A percentile compares a stretch with the other conserved stretches of the same genome.
Conservation (phyloP, 2,113 vertebrate species). For the Lontra canadensis region DNA sequence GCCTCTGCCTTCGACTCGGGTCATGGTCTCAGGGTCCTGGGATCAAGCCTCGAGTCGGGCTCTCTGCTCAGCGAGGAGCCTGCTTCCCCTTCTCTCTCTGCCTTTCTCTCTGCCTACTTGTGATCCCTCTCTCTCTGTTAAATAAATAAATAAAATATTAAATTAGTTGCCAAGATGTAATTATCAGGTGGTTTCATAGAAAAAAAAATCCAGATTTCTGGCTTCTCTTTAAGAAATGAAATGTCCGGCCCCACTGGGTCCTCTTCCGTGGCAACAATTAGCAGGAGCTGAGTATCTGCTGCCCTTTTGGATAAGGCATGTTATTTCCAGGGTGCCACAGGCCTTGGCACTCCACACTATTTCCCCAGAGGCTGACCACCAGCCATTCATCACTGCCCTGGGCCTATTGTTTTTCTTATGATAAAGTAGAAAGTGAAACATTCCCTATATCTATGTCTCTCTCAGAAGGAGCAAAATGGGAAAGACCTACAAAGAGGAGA, state of each 20-base stretch:
- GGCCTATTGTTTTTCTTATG: not conserved
- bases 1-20: too few relatives aligned
- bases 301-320: not conserved
- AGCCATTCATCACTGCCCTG: not conserved
- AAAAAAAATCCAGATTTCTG: not conserved
- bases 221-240: slow-evolving; percentile 13
- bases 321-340: not conserved
- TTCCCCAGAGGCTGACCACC: not conserved
- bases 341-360: not conserved
- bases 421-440: not conserved
- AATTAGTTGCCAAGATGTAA: not conserved
- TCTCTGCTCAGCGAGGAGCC: too few relatives aligned
- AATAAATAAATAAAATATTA: too few relatives aligned
- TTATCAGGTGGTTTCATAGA: not conserved
- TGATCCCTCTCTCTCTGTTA: too few relatives aligned
- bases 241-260: not conserved
- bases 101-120: too few relatives aligned
- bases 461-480: not conserved
- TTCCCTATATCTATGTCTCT: not conserved
- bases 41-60: too few relatives aligned
- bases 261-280: not conserved
- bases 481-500: not conserved
- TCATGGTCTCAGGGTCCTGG: too few relatives aligned
- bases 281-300: not conserved
- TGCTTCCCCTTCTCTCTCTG: too few relatives aligned